These are phyloP conservation scores for Erythrocebus patas DNA, from an alignment of 2,113 vertebrate genomes.

Conservation along the genomic window DNA sequence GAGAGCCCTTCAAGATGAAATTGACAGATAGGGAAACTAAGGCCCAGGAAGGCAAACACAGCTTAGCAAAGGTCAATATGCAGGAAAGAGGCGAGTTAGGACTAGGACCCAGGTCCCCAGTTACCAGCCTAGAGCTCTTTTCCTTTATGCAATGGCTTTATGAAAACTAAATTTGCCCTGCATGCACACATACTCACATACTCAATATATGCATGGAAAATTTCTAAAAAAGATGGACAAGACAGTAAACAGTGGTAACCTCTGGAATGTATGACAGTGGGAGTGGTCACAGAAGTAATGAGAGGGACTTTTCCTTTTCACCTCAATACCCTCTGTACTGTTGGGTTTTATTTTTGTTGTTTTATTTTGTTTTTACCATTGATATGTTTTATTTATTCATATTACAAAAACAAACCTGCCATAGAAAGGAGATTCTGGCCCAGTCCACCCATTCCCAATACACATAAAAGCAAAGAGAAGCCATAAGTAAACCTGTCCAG, in stretches of 20 bases:
- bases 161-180: constrained; percentile 1
- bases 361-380: neutral
- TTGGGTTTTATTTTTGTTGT: constrained; percentile 14
- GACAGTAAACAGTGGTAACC: neutral
- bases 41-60: neutral
- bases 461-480: constrained; percentile 58
- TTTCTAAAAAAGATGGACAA: neutral
- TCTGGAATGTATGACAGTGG: neutral
- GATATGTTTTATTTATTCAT: constrained; percentile 47
- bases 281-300: neutral
- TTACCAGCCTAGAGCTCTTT: neutral
- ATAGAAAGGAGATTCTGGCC: constrained; percentile 49
- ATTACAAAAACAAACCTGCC: constrained; percentile 60
- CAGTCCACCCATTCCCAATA: constrained; percentile 24
- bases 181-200: neutral
- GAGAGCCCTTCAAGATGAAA: neutral
- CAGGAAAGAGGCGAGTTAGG: neutral
- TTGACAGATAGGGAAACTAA: neutral
- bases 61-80: neutral
- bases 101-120: neutral
- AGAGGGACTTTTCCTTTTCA: neutral
- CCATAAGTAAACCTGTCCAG: constrained; percentile 14
- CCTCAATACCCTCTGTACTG: neutral
- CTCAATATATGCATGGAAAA: neutral
- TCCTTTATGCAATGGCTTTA: neutral